Evolutionary conservation across 2,113 vertebrate species (phyloP), one percentile per base, ranked within the genome.

Genomic region (Heterotilapia buettikoferi): DNA sequence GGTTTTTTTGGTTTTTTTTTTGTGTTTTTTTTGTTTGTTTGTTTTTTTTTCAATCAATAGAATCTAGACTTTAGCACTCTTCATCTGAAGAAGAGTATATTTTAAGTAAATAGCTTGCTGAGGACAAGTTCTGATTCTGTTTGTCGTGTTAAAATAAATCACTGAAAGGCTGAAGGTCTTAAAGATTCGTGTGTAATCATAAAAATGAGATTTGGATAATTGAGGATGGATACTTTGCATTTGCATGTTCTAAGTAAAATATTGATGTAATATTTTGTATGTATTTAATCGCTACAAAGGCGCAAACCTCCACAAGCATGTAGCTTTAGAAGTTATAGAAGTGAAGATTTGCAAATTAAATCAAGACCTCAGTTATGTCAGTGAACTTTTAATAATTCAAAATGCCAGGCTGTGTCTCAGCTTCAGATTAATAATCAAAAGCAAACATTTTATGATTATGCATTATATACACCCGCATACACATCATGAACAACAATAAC

Each of bases 221-320:
- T 36, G 18, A n/a, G 16, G 12, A 18, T 63, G 18, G 12, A 6
- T 11, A 66, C 33, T 38, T 66, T 66, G 6, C 18, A 38, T 66
- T 38, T 66, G 18, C 33, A n/a, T 66, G 9, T 38, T 38, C 3
- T 7, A 12, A 36, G 61, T 66, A 66, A 36, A 36, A 36, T 66
- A 36, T 66, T 36, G 18, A 19, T 66, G 18, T 36, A 36, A 66
- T 66, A 12, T 66, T 38, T 66, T 66, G 19, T 7, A 66, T 66
- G 9, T 21, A 1, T 66, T 66, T 66, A 3, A n/a, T 66, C 1
- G 6, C 31, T 66, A 36, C 18, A 12, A 66, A n/a, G 18, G 0
- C 2, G 4, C 18, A n/a, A 66, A 0, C 6, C 6, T 33, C 61
- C 18, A 36, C 18, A n/a, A 66, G 0, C 31, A 66, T 66, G 61